Conservation (phyloP, 2,888 invertebrate species). For the Apotomis capreana region DNA sequence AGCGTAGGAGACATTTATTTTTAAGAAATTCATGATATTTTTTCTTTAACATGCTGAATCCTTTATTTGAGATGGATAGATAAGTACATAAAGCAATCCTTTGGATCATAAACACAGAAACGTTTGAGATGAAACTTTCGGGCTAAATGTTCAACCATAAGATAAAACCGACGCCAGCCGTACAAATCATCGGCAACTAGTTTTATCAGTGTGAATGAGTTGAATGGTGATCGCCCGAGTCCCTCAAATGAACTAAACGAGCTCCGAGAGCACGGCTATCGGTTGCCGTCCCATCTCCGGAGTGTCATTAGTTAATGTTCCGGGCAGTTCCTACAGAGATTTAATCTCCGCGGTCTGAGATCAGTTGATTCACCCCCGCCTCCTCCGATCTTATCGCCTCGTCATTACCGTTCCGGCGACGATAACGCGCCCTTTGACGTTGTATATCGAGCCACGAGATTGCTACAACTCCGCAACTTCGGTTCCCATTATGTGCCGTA, state of each 20-base stretch:
- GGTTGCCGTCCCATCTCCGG: slow-evolving; percentile 60
- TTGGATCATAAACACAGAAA: slow-evolving; percentile 7
- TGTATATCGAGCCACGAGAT: slow-evolving; percentile 53
- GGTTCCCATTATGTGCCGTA: slow-evolving; percentile 53
- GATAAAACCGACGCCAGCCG: neutral
- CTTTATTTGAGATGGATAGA: neutral
- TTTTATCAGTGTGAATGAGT: slow-evolving; percentile 44
- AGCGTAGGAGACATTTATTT: neutral
- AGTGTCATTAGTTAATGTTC: slow-evolving; percentile 77
- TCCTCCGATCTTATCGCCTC: slow-evolving; percentile 52
- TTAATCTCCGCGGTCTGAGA: slow-evolving; percentile 66
- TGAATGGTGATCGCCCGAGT: slow-evolving; percentile 59
- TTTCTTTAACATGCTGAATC: neutral
- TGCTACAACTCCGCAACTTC: slow-evolving; percentile 62
- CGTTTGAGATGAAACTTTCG: slow-evolving; percentile 14
- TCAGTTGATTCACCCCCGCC: slow-evolving; percentile 63
- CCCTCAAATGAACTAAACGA: slow-evolving; percentile 66
- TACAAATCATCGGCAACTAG: slow-evolving; percentile 26
- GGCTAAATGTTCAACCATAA: neutral
- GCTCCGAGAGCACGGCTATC: slow-evolving; percentile 54
- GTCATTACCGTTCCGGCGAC: slow-evolving; percentile 66
- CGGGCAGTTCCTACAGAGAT: slow-evolving; percentile 69
- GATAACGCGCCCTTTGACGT: slow-evolving; percentile 61
- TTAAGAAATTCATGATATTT: neutral
- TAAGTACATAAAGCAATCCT: neutral